A percentile compares a stretch with the other conserved stretches of the same genome.
Conservation (phyloP, 2,888 invertebrate species). For the Eurytoma californica region DNA sequence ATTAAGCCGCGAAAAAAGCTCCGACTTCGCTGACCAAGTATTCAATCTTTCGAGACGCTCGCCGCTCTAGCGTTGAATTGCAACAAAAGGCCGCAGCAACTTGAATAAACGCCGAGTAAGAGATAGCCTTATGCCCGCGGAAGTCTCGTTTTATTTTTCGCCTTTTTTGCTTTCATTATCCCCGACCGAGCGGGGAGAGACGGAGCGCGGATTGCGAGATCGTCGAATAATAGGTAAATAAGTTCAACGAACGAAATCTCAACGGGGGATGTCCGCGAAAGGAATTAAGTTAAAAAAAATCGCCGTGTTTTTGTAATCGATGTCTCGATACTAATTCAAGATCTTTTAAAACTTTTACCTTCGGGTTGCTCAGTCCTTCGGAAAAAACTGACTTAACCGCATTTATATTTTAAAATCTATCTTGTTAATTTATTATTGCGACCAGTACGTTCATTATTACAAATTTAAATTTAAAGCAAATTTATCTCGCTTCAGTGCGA, state of each 20-base stretch:
- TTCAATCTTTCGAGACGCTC: conserved; percentile 50
- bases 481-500: too few relatives aligned
- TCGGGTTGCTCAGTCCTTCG: too few relatives aligned
- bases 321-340: conserved; percentile 11
- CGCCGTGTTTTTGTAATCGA: neutral
- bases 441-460: too few relatives aligned
- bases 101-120: conserved; percentile 49
- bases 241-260: conserved; percentile 17
- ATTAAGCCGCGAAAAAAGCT: conserved; percentile 45
- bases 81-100: conserved; percentile 49
- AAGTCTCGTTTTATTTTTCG: neutral
- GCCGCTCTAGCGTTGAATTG: conserved; percentile 24
- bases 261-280: neutral
- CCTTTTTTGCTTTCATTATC: conserved; percentile 19
- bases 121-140: conserved; percentile 39
- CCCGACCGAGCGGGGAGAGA: neutral
- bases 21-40: conserved; percentile 47
- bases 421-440: too few relatives aligned
- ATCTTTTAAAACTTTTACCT: neutral
- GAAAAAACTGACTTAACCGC: too few relatives aligned
- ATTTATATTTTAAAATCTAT: neutral
- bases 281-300: conserved; percentile 13
- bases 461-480: too few relatives aligned
- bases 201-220: conserved; percentile 11
- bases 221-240: conserved; percentile 40